Evolutionary conservation across 2,888 invertebrate species (phyloP).

Genomic region (Agrilus cyanescens): DNA sequence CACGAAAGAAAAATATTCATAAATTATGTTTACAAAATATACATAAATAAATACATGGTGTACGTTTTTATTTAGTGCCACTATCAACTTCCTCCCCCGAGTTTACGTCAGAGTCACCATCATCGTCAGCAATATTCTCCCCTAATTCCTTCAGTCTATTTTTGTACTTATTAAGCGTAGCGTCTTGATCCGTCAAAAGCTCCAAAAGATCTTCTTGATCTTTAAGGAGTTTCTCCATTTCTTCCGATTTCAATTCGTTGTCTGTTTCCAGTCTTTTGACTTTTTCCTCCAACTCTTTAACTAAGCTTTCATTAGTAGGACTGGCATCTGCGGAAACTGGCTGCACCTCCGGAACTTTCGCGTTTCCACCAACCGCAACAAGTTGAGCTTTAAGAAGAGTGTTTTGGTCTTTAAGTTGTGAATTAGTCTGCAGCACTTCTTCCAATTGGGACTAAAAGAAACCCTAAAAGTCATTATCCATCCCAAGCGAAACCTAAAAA

Average conservation of each 20-base stretch:
- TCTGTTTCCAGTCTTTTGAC: slow-evolving; percentile 29
- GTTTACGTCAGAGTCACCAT: slow-evolving; percentile 30
- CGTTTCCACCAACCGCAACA: slow-evolving; percentile 28
- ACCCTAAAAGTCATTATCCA: not conserved
- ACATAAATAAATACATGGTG: too few relatives aligned
- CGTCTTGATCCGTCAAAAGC: slow-evolving; percentile 79
- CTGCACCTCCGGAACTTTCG: slow-evolving; percentile 5
- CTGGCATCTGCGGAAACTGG: not conserved
- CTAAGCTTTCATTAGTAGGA: not conserved
- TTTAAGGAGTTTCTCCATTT: slow-evolving; percentile 57
- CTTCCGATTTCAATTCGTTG: slow-evolving; percentile 33
- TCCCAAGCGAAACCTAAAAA: not conserved
- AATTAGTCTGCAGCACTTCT: slow-evolving; percentile 58
- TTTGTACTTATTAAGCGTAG: slow-evolving; percentile 28
- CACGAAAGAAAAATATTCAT: too few relatives aligned
- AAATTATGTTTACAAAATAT: too few relatives aligned
- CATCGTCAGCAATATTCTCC: slow-evolving; percentile 27
- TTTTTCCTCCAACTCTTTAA: slow-evolving; percentile 8
- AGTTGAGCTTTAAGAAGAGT: slow-evolving; percentile 68
- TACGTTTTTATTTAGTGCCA: too few relatives aligned
- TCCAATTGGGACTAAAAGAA: slow-evolving; percentile 41
- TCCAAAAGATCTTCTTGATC: slow-evolving; percentile 92
- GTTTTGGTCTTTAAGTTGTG: slow-evolving; percentile 76
- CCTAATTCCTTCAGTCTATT: slow-evolving; percentile 31
- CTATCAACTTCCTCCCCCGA: slow-evolving; percentile 11